These are phyloP conservation scores for Eurois occulta DNA, from an alignment of 2,888 invertebrate genomes.

Conservation along the genomic window DNA sequence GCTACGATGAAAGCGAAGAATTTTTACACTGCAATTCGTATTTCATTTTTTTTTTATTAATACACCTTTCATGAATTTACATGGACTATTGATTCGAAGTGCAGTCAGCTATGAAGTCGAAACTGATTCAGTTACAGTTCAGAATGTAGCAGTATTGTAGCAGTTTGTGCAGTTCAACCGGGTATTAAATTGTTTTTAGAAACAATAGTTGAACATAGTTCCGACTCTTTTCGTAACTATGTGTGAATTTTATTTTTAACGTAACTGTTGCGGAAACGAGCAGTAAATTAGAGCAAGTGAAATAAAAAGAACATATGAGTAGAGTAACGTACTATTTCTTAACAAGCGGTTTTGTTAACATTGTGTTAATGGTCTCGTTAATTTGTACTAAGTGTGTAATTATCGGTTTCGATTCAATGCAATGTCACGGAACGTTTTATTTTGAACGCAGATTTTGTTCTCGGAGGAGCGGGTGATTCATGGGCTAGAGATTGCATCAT, in stretches of 20 bases:
- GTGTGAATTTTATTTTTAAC: conserved; percentile 73
- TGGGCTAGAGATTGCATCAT: conserved; percentile 15
- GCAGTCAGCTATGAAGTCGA: conserved; percentile 81
- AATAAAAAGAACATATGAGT: conserved; percentile 60
- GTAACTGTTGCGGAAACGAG: conserved; percentile 56
- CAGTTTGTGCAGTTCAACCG: conserved; percentile 78
- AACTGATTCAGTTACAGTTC: conserved; percentile 80
- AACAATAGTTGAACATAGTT: conserved; percentile 78
- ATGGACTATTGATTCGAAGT: conserved; percentile 78
- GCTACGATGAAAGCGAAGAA: conserved; percentile 74
- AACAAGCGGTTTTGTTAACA: conserved; percentile 62
- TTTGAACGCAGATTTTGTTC: conserved; percentile 6
- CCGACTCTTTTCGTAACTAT: conserved; percentile 75
- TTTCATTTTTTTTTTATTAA: conserved; percentile 64
- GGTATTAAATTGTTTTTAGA: conserved; percentile 84
- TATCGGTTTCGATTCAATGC: conserved; percentile 55
- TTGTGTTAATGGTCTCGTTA: conserved; percentile 56
- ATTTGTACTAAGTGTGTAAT: conserved; percentile 65
- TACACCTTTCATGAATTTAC: conserved; percentile 71
- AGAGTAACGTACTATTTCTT: conserved; percentile 61
- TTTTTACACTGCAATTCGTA: conserved; percentile 74
- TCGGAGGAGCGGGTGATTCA: conserved; percentile 13
- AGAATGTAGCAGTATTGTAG: conserved; percentile 78
- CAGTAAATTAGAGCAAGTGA: conserved; percentile 62
- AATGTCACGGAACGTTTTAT: conserved; percentile 38